A percentile compares a stretch with the other conserved stretches of the same genome.
Conservation (phyloP, 2,113 vertebrate genomes). For the Salvelinus sp. region DNA sequence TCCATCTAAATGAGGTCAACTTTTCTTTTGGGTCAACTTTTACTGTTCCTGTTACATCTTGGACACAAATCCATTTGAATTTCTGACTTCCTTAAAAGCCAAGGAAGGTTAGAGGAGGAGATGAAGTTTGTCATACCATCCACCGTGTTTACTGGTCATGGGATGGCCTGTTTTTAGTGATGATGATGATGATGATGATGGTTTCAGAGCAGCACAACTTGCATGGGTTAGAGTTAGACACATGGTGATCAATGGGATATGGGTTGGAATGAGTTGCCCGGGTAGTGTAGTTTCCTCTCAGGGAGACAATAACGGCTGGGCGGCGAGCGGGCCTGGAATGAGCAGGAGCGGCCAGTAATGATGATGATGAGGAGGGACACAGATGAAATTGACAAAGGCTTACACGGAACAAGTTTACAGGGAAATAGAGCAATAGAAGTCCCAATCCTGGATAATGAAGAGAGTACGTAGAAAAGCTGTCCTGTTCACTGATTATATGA, state of each 20-base stretch:
- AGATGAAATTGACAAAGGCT: slow-evolving; percentile 14
- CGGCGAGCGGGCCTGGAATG: background rate
- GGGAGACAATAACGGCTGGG: slow-evolving; percentile 42
- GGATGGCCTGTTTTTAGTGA: slow-evolving; percentile 36
- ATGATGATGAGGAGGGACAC: slow-evolving; percentile 23
- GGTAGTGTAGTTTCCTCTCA: slow-evolving; percentile 64
- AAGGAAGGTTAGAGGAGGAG: background rate
- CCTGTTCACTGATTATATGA: too few relatives aligned
- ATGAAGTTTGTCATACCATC: slow-evolving; percentile 50
- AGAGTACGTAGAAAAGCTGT: too few relatives aligned
- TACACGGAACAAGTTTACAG: background rate
- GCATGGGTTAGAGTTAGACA: slow-evolving; percentile 55
- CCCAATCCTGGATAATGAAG: too few relatives aligned
- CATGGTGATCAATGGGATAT: slow-evolving; percentile 64
- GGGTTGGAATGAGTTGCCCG: slow-evolving; percentile 59
- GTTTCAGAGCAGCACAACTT: slow-evolving; percentile 32
- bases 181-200: too few relatives aligned
- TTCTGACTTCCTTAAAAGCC: too few relatives aligned
- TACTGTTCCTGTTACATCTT: too few relatives aligned
- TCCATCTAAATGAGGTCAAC: too few relatives aligned
- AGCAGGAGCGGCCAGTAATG: background rate
- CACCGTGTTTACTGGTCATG: slow-evolving; percentile 53
- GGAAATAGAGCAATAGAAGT: background rate
- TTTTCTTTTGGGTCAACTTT: too few relatives aligned
- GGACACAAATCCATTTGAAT: too few relatives aligned